phyloP scores from a whole-genome alignment of 2,797 vertebrate species.

The Chrysocyon brachyurus region DNA sequence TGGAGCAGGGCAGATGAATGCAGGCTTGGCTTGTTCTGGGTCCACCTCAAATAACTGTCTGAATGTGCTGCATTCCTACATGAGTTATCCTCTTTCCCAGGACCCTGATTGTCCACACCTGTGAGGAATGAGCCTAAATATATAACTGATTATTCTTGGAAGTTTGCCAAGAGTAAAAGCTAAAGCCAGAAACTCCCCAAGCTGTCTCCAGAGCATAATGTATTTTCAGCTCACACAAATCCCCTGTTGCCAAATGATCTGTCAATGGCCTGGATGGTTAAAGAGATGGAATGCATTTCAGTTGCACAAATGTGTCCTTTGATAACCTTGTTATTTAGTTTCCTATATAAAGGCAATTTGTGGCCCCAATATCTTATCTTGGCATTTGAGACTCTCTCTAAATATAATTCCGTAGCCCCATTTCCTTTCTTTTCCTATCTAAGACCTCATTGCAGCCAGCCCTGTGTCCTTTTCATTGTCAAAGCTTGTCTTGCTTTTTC shows the following conservation, averaged over 20 bases:
- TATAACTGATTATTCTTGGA: constrained; percentile 72
- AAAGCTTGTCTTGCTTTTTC: background rate
- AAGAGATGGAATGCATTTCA: background rate
- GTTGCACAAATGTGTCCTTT: background rate
- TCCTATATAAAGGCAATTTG: background rate
- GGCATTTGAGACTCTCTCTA: background rate
- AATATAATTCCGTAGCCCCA: background rate
- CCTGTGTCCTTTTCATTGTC: background rate
- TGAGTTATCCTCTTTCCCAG: background rate
- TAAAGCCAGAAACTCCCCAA: constrained; percentile 37
- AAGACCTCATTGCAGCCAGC: background rate
- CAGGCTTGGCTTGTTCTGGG: background rate
- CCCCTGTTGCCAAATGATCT: constrained; percentile 30
- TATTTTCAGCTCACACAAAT: constrained; percentile 54
- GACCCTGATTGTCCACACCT: constrained; percentile 47
- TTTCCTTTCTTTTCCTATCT: background rate
- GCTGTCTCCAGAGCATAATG: constrained; percentile 52
- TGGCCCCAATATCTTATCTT: background rate
- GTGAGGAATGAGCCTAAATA: constrained; percentile 39
- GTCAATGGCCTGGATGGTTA: background rate
- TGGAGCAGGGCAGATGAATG: background rate
- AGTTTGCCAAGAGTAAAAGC: constrained; percentile 54
- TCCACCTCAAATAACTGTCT: background rate
- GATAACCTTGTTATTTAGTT: background rate
- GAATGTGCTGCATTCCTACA: background rate